A percentile compares a stretch with the other conserved stretches of the same genome.
Conservation (phyloP, 2,888 invertebrate species). For the Cheilosia variabilis region DNA sequence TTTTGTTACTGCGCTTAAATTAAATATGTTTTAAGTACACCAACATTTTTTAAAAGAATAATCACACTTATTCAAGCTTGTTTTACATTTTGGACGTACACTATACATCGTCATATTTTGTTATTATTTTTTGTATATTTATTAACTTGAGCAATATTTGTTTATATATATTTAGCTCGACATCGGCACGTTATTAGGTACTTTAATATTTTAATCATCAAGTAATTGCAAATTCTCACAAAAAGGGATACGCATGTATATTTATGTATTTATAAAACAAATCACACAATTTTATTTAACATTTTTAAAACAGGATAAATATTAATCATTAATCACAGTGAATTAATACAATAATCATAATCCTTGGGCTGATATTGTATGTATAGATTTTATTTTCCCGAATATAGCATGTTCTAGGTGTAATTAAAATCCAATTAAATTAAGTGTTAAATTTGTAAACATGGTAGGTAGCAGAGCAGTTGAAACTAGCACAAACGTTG, state of each 20-base stretch:
- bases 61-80: constrained; percentile 1
- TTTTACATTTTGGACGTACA: constrained; percentile 1
- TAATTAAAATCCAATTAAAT: constrained; percentile 18
- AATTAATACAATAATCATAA: constrained; percentile 81
- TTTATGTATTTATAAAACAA: not conserved
- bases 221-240: not conserved
- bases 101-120: constrained; percentile 28
- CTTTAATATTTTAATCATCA: not conserved
- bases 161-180: not conserved
- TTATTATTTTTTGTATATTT: not conserved
- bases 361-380: constrained; percentile 83
- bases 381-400: constrained; percentile 9
- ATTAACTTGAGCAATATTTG: not conserved
- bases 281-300: constrained; percentile 4
- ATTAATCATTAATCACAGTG: constrained; percentile 31
- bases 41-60: constrained; percentile 3
- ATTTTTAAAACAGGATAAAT: not conserved
- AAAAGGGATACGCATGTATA: not conserved
- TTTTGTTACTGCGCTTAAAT: not conserved
- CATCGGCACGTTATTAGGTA: not conserved
- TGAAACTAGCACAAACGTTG: constrained; percentile 11
- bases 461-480: not conserved
- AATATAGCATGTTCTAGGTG: constrained; percentile 17
- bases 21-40: constrained; percentile 20
- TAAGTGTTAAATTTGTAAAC: constrained; percentile 4